Conservation (phyloP, 2,113 vertebrate genomes). For the Hipposideros armiger region DNA sequence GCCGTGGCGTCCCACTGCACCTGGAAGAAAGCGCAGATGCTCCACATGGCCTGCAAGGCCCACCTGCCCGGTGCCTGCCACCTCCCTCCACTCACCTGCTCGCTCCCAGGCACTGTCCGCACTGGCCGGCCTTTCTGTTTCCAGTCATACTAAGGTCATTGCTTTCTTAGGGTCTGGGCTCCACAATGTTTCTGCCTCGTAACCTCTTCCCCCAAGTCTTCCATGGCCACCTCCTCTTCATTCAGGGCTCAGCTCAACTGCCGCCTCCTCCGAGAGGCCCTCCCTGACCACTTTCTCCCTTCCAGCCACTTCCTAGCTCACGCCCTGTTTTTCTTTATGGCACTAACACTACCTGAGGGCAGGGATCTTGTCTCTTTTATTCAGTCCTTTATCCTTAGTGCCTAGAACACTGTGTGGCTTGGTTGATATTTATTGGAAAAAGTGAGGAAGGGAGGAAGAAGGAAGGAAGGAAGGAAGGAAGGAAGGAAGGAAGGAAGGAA, state of each 20-base stretch:
- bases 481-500: too few species aligned
- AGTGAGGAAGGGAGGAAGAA: too few species aligned
- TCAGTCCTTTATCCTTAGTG: neutral
- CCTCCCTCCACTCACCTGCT: neutral
- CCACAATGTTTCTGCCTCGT: neutral
- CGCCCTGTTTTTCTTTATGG: neutral
- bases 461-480: too few species aligned
- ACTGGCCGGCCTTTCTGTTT: neutral
- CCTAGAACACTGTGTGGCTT: neutral
- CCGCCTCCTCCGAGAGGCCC: neutral
- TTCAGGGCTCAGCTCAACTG: neutral
- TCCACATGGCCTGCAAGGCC: neutral
- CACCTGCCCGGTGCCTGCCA: neutral
- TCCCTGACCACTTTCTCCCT: neutral
- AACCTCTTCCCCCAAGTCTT: neutral
- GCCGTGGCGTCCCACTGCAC: fast-evolving
- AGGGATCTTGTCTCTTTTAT: neutral
- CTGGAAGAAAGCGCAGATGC: neutral
- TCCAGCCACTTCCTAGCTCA: neutral
- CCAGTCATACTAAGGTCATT: neutral
- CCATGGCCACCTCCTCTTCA: neutral
- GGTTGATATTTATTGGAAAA: neutral
- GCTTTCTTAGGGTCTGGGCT: neutral
- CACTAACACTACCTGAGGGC: too few species aligned
- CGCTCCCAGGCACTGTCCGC: neutral